Evolutionary conservation across 2,113 vertebrate genomes (phyloP).

Genomic region (Donacobius atricapilla): DNA sequence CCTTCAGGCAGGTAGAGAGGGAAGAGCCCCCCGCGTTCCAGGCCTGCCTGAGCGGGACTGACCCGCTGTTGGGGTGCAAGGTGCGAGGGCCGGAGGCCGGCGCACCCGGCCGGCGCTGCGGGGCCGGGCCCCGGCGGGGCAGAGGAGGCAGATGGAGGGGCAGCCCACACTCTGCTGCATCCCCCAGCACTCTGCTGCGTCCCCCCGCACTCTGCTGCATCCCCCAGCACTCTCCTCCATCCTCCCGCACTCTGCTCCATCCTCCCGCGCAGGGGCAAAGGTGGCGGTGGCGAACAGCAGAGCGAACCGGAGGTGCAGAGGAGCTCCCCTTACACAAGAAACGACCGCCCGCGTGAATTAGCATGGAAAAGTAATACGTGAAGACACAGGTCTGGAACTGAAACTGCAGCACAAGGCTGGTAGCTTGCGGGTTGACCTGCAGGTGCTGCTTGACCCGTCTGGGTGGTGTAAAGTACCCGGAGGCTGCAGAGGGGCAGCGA

Average conservation of each 20-base stretch:
- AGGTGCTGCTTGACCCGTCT: neutral
- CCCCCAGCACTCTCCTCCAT: neutral
- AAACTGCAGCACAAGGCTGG: neutral
- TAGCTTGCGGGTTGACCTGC: neutral
- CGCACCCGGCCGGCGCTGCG: neutral
- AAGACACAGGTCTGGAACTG: neutral
- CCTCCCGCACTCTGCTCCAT: accelerated
- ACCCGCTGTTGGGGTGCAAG: neutral
- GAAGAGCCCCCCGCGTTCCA: neutral
- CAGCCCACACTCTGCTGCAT: accelerated
- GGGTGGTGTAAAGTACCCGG: neutral
- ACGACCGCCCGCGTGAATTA: neutral
- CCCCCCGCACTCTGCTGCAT: neutral
- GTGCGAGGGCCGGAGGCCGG: neutral
- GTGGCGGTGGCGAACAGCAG: neutral
- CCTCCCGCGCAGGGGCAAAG: neutral
- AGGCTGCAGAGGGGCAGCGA: neutral
- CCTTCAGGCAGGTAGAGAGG: neutral
- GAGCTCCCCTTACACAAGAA: neutral
- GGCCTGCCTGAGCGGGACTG: neutral
- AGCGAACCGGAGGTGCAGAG: neutral
- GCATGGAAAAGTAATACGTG: neutral
- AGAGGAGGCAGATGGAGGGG: neutral
- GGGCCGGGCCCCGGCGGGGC: neutral
- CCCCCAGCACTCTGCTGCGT: accelerated